These are phyloP conservation scores for Sinopyrophorus schimmeli DNA, from an alignment of 2,888 invertebrate genomes.

Conservation along the genomic window DNA sequence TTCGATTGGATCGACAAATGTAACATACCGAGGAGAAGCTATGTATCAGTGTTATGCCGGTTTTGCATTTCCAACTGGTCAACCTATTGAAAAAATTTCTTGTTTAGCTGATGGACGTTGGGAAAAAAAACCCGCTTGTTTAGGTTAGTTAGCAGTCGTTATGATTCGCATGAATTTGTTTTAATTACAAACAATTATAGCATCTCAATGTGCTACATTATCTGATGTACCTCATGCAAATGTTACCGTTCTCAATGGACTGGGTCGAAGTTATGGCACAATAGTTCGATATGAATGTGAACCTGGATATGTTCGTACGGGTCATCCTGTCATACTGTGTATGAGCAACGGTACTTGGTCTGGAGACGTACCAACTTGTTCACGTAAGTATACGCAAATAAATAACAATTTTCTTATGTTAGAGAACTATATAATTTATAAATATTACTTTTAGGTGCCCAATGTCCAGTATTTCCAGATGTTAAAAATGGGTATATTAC, in stretches of 20 bases:
- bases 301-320: conserved; percentile 84
- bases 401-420: conserved; percentile 1
- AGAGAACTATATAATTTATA: neutral
- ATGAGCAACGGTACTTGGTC: conserved; percentile 98
- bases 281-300: conserved; percentile 92
- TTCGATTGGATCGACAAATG: conserved; percentile 93
- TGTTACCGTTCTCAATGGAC: conserved; percentile 83
- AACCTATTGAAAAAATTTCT: conserved; percentile 85
- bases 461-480: conserved; percentile 74
- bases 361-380: conserved; percentile 84
- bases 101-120: conserved; percentile 89
- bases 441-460: conserved; percentile 58
- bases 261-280: conserved; percentile 90
- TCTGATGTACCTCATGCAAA: conserved; percentile 87
- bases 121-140: conserved; percentile 90
- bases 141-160: conserved; percentile 61
- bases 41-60: conserved; percentile 97
- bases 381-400: conserved; percentile 59
- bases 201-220: conserved; percentile 87
- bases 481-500: conserved; percentile 87
- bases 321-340: conserved; percentile 87
- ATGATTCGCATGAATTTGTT: too few relatives aligned
- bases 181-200: conserved; percentile 54
- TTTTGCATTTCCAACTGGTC: conserved; percentile 87
- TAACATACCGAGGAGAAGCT: conserved; percentile 89